Evolutionary conservation across 2,113 vertebrate species (phyloP).

Genomic region (Stigmatopora argus): DNA sequence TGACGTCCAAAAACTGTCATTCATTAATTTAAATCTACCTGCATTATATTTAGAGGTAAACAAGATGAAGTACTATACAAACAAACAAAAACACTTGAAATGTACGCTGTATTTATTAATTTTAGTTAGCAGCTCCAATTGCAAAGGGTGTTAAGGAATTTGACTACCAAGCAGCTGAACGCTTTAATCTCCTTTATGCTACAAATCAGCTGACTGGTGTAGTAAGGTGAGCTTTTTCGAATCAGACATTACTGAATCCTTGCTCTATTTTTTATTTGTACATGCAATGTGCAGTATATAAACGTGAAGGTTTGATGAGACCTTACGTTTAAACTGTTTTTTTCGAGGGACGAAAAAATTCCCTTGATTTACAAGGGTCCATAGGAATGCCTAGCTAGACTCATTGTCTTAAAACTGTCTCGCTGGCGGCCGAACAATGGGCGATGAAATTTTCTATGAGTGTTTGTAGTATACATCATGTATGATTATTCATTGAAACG

Average conservation of each 20-base stretch:
- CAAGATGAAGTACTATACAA: neutral
- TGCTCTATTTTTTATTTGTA: slow-evolving; percentile 20
- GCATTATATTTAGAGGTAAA: neutral
- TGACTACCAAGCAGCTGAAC: slow-evolving; percentile 18
- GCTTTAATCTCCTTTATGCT: slow-evolving; percentile 43
- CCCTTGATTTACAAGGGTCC: slow-evolving; percentile 22
- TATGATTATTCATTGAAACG: slow-evolving; percentile 17
- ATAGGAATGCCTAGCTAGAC: slow-evolving; percentile 40
- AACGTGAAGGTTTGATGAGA: neutral
- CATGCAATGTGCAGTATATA: slow-evolving; percentile 19
- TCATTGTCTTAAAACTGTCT: slow-evolving; percentile 26
- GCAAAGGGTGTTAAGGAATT: slow-evolving; percentile 42
- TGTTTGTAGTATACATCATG: neutral
- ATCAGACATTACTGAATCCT: slow-evolving; percentile 10
- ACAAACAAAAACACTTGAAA: neutral
- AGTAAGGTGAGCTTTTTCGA: slow-evolving; percentile 18
- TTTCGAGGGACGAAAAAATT: slow-evolving; percentile 3
- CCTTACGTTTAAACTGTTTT: neutral
- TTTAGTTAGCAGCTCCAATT: slow-evolving; percentile 4
- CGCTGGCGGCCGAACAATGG: slow-evolving; percentile 46
- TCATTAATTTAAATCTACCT: too few relatives aligned
- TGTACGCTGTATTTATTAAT: neutral
- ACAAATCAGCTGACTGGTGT: slow-evolving; percentile 52
- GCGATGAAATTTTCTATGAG: slow-evolving; percentile 21
- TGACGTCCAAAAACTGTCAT: neutral